Evolutionary conservation across 1,140 invertebrate species (phyloP).

Genomic region (Popillia japonica): DNA sequence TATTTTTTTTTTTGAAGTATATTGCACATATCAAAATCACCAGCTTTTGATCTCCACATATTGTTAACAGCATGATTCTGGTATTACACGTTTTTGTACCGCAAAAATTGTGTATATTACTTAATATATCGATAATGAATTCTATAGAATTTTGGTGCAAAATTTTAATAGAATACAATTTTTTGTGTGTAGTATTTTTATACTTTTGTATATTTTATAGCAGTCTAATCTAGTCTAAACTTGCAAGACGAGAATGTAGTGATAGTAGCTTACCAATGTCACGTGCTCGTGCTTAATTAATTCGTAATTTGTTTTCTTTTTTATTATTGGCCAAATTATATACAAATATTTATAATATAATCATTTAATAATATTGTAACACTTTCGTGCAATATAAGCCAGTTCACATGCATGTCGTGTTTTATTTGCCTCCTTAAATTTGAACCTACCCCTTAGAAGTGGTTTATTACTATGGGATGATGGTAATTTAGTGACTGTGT

Average conservation of each 20-base stretch:
- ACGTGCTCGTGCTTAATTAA: not conserved
- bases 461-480: too few species aligned
- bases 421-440: conserved; percentile 39
- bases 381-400: conserved; percentile 41
- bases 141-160: not conserved
- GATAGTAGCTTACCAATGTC: not conserved
- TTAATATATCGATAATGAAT: not conserved
- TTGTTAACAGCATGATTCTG: not conserved
- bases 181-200: conserved; percentile 17
- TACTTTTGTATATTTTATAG: not conserved
- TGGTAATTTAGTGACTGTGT: too few species aligned
- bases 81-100: not conserved
- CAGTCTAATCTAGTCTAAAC: conserved; percentile 5
- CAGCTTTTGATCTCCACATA: not conserved
- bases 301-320: not conserved
- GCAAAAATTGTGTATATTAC: not conserved
- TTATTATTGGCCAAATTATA: conserved; percentile 14
- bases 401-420: conserved; percentile 41
- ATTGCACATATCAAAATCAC: not conserved
- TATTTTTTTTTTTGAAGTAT: not conserved
- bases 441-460: conserved; percentile 2
- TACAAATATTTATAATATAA: conserved; percentile 8
- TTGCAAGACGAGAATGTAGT: conserved; percentile 15
- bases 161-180: not conserved
- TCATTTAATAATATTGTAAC: conserved; percentile 26